These are phyloP conservation scores for Cerastis leucographa DNA, from an alignment of 2,888 invertebrate species.

Conservation along the genomic window DNA sequence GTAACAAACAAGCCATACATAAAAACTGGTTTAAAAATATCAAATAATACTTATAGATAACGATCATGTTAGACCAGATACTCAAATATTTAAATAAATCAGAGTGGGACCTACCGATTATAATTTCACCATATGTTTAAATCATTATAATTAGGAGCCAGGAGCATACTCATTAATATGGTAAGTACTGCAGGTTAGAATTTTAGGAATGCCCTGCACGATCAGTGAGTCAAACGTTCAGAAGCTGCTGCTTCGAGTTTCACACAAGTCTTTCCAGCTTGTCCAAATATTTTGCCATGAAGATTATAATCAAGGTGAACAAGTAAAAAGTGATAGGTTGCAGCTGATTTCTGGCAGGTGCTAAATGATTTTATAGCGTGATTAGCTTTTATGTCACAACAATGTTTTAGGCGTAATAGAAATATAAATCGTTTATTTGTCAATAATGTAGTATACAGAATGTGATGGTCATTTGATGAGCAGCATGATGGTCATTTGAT, in stretches of 20 bases:
- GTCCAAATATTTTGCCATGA: not conserved
- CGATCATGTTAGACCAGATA: not conserved
- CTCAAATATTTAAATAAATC: not conserved
- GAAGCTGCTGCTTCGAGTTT: not conserved
- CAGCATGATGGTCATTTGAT: too few species aligned
- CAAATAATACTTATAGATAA: not conserved
- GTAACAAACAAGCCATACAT: not conserved
- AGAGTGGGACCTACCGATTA: not conserved
- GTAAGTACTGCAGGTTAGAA: not conserved
- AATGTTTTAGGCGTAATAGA: too few species aligned
- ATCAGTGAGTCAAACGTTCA: not conserved
- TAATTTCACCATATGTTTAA: not conserved
- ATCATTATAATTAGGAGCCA: not conserved
- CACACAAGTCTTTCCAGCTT: slow-evolving; percentile 1
- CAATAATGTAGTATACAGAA: not conserved
- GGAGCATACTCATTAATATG: not conserved
- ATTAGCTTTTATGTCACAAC: not conserved
- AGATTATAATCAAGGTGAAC: slow-evolving; percentile 22
- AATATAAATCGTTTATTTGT: too few species aligned
- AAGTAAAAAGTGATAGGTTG: slow-evolving; percentile 31
- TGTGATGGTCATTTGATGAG: too few species aligned
- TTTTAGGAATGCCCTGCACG: not conserved
- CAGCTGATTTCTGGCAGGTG: not conserved
- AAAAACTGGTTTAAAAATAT: not conserved
- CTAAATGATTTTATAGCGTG: slow-evolving; percentile 11